These are phyloP conservation scores for Mus minutoides DNA, from an alignment of 2,797 vertebrate species.

Conservation along the genomic window DNA sequence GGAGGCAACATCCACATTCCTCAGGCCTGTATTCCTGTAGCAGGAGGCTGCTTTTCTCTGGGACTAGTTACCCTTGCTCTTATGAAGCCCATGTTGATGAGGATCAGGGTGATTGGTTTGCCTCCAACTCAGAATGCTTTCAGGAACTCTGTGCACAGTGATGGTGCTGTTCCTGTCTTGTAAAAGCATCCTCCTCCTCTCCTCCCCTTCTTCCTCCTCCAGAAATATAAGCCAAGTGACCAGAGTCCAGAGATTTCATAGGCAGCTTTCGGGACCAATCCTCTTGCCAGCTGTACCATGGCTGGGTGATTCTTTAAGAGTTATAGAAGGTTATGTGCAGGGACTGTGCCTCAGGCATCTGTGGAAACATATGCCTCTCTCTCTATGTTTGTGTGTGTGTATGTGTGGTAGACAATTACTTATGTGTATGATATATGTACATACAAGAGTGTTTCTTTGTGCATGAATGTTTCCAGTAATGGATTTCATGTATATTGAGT, in stretches of 20 bases:
- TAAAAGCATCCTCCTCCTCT: neutral
- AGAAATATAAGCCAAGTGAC: neutral
- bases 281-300: neutral
- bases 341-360: neutral
- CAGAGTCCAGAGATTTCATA: neutral
- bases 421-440: neutral
- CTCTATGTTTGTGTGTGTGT: neutral
- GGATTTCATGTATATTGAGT: neutral
- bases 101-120: neutral
- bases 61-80: neutral
- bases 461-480: neutral
- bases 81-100: neutral
- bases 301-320: neutral
- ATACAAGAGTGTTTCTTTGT: neutral
- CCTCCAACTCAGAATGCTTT: neutral
- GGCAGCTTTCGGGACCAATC: neutral
- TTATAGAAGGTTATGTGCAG: neutral
- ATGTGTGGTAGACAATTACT: neutral
- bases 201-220: too few relatives aligned
- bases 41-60: neutral
- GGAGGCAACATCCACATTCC: neutral
- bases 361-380: neutral
- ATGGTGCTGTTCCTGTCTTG: neutral
- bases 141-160: neutral
- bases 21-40: neutral